Base-by-base conservation (phyloP, 2,113 vertebrate species). In the Melanerpes aurifrons region DNA sequence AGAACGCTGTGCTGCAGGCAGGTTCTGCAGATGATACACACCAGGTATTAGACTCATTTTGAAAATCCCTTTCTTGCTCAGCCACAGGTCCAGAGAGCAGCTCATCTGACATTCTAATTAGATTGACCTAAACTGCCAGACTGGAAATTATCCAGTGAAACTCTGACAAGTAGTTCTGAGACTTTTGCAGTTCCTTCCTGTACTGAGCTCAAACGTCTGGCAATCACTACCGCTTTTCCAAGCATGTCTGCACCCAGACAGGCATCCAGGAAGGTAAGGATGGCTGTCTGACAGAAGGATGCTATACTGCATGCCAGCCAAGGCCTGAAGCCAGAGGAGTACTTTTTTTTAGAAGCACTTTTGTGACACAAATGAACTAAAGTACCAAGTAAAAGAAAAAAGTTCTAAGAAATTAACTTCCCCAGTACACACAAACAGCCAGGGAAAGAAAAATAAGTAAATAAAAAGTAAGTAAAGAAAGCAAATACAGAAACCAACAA, bases 241-340 rank as follows among this genome's bases (percentile, higher is more conserved):
- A 92, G 94, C 29, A 81, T 82, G 18, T 93, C 92, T 93, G 91
- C 69, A 90, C 69, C 31, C 79, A 91, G 87, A 92, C 64, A 92
- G 71, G 70, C 31, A 93, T 68, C 79, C 62, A 89, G 76, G 82
- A 91, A 95, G 79, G 79, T 86, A 96, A 86, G 82, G 80, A 89
- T 43, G 93, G 72, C 72, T 95, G 85, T 53, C 87, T 95, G 93
- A 93, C 92, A 96, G 95, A 93, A 86, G 62, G 91, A 72, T 66
- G 54, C 37, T 80, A 28, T 54, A 77, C 15, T 77, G 57, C 61
- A 77, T 93, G 92, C 93, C 94, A 96, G 91, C 79, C 53, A 95
- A 94, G 45, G 82, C 69, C 87, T 90, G 72, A 89, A 96, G 93
- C 87, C 90, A 95, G 66, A 74, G 28, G 14, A 67, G 5, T 64